These are phyloP conservation scores for Drosophila neutralis DNA, from an alignment of 2,888 invertebrate species.

Conservation along the genomic window DNA sequence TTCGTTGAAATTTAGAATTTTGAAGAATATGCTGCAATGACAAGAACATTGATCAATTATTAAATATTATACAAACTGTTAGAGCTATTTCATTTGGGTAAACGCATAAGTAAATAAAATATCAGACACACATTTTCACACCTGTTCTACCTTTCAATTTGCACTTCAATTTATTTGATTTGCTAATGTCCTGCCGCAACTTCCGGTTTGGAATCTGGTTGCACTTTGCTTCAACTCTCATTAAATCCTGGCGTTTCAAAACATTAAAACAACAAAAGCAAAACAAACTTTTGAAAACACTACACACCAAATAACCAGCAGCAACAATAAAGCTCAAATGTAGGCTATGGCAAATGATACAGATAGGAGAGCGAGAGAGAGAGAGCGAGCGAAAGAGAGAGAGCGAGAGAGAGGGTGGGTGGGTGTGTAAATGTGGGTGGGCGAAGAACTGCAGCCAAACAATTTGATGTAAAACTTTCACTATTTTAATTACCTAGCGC, in stretches of 20 bases:
- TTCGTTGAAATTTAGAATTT: constrained; percentile 80
- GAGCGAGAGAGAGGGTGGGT: neutral
- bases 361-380: neutral
- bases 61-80: neutral
- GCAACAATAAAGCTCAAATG: constrained; percentile 62
- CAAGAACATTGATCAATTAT: neutral
- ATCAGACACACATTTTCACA: neutral
- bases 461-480: constrained; percentile 68
- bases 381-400: neutral
- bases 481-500: constrained; percentile 75
- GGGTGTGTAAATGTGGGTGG: neutral
- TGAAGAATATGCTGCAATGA: constrained; percentile 75
- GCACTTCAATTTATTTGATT: too few species aligned
- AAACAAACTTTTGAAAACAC: constrained; percentile 38
- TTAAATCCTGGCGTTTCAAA: constrained; percentile 12
- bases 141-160: neutral
- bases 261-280: constrained; percentile 25
- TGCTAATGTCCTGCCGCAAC: neutral
- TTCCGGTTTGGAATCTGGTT: constrained; percentile 6
- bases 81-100: neutral
- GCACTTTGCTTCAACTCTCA: constrained; percentile 21
- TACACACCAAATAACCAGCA: constrained; percentile 5
- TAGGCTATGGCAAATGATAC: constrained; percentile 65
- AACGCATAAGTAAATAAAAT: neutral
- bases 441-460: constrained; percentile 17